Percentiles rank a stretch among this genome's conserved stretches.
Evolutionary conservation across 1,140 invertebrate species (phyloP).

Genomic region (Tetramorium alpestre): DNA sequence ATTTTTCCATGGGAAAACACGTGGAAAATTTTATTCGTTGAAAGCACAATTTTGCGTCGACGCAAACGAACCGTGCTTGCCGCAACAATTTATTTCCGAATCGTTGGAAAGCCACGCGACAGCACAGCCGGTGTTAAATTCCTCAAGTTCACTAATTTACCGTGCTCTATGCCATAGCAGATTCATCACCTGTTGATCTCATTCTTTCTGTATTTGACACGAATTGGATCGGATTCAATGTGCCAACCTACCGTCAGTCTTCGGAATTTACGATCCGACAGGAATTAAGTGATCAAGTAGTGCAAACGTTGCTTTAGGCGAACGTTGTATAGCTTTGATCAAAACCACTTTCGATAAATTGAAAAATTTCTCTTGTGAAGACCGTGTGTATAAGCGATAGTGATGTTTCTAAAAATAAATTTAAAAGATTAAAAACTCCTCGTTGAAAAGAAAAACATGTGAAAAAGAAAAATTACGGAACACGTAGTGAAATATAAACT

Average conservation of each 20-base stretch:
- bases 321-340: neutral
- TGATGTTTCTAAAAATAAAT: neutral
- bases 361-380: neutral
- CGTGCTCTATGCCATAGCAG: neutral
- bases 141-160: slow-evolving; percentile 36
- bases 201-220: slow-evolving; percentile 48
- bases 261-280: slow-evolving; percentile 2
- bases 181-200: slow-evolving; percentile 57
- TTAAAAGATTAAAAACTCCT: neutral
- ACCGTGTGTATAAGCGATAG: neutral
- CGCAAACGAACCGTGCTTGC: neutral
- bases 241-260: neutral
- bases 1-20: neutral
- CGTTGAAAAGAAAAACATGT: neutral
- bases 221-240: slow-evolving; percentile 20
- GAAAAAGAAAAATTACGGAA: neutral
- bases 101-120: neutral
- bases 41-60: neutral
- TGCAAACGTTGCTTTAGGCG: slow-evolving; percentile 16
- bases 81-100: neutral
- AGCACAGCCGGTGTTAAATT: neutral
- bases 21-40: neutral
- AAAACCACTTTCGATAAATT: neutral
- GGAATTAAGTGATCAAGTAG: slow-evolving; percentile 33
- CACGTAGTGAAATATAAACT: neutral